phyloP scores from a whole-genome alignment of 2,888 invertebrate species.

The Leptura quadrifasciata region DNA sequence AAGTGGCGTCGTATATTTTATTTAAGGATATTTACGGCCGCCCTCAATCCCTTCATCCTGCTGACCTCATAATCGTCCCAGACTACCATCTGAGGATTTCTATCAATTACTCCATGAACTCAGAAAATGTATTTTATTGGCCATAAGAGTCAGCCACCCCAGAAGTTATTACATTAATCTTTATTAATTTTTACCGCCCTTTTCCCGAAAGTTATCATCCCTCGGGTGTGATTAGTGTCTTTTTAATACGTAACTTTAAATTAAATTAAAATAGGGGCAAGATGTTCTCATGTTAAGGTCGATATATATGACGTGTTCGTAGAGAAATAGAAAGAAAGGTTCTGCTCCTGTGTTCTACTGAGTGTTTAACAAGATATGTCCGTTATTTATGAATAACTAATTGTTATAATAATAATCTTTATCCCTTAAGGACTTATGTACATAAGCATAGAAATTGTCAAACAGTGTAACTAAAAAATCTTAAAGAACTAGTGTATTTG shows the following conservation, averaged over 20 bases:
- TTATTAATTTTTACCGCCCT: conserved; percentile 35
- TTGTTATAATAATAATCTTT: no score
- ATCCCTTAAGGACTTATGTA: no score
- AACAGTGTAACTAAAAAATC: no score
- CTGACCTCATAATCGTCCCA: conserved; percentile 31
- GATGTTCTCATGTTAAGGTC: not conserved
- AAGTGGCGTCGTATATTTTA: conserved; percentile 38
- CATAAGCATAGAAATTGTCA: no score
- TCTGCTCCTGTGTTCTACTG: no score
- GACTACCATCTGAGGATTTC: conserved; percentile 34
- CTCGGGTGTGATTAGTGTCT: conserved; percentile 14
- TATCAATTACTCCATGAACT: conserved; percentile 34
- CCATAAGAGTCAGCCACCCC: conserved; percentile 19
- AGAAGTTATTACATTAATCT: conserved; percentile 28
- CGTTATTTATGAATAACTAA: no score
- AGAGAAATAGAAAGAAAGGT: no score
- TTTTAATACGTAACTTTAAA: conserved; percentile 18
- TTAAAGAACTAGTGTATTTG: no score
- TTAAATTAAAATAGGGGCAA: conserved; percentile 6
- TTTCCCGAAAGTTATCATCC: conserved; percentile 6
- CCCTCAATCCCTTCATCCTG: conserved; percentile 32
- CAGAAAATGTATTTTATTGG: conserved; percentile 26
- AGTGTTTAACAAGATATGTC: no score
- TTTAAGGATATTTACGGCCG: conserved; percentile 42
- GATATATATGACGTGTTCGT: no score